These are phyloP conservation scores for Montipora sp. DNA, from an alignment of 64 coral and sea anemone species.

Conservation along the genomic window DNA sequence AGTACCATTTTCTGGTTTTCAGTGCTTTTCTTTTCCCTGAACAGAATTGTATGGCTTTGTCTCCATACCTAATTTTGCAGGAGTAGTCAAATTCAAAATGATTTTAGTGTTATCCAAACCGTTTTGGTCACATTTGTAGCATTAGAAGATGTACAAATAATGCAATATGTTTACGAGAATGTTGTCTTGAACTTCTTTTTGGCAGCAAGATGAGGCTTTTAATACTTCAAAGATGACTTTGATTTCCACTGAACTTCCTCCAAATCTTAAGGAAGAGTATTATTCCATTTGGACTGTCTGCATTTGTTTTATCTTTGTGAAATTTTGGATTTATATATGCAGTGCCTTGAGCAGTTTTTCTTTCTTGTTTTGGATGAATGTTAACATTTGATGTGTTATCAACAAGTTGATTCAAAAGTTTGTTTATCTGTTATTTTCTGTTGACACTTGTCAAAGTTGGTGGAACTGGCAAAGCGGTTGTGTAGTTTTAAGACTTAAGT, in stretches of 20 bases:
- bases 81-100: not conserved
- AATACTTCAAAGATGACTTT: not conserved
- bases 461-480: not conserved
- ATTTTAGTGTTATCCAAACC: not conserved
- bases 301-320: not conserved
- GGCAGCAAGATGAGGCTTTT: not conserved
- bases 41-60: not conserved
- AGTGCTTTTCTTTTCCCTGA: slow-evolving; percentile 9
- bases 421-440: not conserved
- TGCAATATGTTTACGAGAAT: not conserved
- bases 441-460: not conserved
- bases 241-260: not conserved
- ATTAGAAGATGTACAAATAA: not conserved
- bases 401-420: slow-evolving; percentile 6
- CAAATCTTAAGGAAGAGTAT: not conserved
- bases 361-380: not conserved
- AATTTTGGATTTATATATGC: not conserved
- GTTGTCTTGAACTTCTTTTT: not conserved
- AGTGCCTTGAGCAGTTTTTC: not conserved
- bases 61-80: not conserved
- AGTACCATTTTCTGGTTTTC: slow-evolving; percentile 12
- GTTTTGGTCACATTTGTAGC: not conserved
- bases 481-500: too few relatives aligned
- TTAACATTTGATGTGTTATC: not conserved
- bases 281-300: too few relatives aligned